A percentile compares a stretch with the other conserved stretches of the same genome.
phyloP scores from a whole-genome alignment of 2,113 vertebrate genomes.

The Nettapus auritus region DNA sequence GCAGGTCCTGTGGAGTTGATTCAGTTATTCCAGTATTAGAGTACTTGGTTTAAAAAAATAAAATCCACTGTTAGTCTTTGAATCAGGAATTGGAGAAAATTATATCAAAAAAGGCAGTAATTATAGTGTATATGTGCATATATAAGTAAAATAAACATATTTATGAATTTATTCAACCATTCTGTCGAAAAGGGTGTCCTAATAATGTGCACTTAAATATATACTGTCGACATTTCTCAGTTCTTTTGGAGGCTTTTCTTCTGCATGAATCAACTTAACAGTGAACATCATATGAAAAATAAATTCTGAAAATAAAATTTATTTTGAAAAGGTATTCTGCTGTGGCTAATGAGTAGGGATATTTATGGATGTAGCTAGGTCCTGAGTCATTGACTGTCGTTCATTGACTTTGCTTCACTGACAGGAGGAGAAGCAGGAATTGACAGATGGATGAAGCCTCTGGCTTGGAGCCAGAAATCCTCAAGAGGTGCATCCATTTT shows the following conservation, averaged over 20 bases:
- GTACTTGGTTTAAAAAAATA: not conserved
- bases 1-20: not conserved
- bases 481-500: slow-evolving; percentile 37
- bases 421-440: not conserved
- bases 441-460: slow-evolving; percentile 40
- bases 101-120: not conserved
- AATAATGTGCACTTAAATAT: not conserved
- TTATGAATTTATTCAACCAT: not conserved
- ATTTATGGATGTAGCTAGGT: not conserved
- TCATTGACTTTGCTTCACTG: not conserved
- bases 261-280: not conserved
- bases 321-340: not conserved
- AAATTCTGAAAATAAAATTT: not conserved
- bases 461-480: slow-evolving; percentile 37
- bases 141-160: not conserved
- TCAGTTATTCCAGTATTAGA: not conserved
- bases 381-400: not conserved
- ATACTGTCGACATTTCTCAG: not conserved
- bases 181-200: not conserved
- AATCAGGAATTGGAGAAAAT: not conserved
- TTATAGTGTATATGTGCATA: not conserved
- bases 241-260: not conserved
- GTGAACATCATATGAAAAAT: not conserved
- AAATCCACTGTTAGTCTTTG: not conserved
- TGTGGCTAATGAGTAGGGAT: not conserved